Percentiles rank a stretch among this genome's conserved stretches.
These are phyloP conservation scores for Parnassius smintheus DNA, from an alignment of 2,888 invertebrate genomes.

Conservation along the genomic window DNA sequence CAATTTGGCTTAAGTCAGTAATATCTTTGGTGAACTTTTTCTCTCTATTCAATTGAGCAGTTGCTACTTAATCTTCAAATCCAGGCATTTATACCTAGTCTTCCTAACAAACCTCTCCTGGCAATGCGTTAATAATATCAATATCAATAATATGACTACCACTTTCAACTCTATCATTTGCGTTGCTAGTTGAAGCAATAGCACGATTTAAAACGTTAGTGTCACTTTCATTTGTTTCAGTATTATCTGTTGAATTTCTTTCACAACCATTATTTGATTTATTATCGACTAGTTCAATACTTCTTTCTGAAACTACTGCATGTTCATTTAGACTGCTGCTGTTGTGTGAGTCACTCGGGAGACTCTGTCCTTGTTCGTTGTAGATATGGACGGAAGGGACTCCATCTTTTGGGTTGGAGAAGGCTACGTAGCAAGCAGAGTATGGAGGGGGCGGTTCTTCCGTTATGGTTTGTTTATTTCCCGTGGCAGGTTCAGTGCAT, in stretches of 20 bases:
- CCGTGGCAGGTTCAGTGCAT: constrained; percentile 35
- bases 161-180: background rate
- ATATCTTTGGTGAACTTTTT: too few relatives aligned
- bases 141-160: constrained; percentile 4
- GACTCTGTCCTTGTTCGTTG: constrained; percentile 33
- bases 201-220: background rate
- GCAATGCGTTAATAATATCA: background rate
- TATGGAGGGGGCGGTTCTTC: constrained; percentile 67
- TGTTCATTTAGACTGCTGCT: background rate
- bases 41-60: too few relatives aligned
- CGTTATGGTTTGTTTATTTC: constrained; percentile 22
- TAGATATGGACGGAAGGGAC: constrained; percentile 46
- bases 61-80: too few relatives aligned
- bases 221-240: background rate
- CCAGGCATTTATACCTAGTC: too few relatives aligned
- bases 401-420: constrained; percentile 45
- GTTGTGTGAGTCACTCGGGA: constrained; percentile 23
- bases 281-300: background rate
- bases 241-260: background rate
- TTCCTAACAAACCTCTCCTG: background rate
- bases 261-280: constrained; percentile 8
- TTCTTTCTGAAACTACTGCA: background rate
- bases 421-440: constrained; percentile 54
- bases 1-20: too few relatives aligned
- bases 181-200: constrained; percentile 2